A percentile compares a stretch with the other conserved stretches of the same genome.
Conservation (phyloP, 2,113 vertebrate species). For the Irena cyanogastra region DNA sequence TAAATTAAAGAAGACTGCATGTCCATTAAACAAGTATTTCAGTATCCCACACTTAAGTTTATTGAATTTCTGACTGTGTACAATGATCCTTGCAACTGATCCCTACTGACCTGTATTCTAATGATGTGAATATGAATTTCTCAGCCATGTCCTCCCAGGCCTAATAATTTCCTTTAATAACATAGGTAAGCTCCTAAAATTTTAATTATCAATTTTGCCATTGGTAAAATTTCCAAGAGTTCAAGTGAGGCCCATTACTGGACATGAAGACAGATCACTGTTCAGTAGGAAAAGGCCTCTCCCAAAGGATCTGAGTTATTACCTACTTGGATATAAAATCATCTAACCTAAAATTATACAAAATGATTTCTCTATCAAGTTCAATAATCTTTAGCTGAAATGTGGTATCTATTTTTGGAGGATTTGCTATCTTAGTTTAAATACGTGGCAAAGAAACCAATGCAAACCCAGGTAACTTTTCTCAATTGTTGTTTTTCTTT, state of each 20-base stretch:
- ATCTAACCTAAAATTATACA: not conserved
- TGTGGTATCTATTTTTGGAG: not conserved
- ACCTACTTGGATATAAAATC: not conserved
- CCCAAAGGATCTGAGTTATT: not conserved
- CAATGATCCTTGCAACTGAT: not conserved
- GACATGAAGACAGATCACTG: not conserved
- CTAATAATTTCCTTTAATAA: not conserved
- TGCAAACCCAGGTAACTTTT: not conserved
- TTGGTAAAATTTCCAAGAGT: not conserved
- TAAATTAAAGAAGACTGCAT: not conserved
- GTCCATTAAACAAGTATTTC: not conserved
- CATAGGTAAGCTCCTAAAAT: not conserved
- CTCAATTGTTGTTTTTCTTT: not conserved
- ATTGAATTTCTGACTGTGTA: not conserved
- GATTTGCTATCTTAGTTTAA: not conserved
- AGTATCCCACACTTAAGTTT: not conserved
- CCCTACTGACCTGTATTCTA: not conserved
- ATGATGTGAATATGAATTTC: not conserved
- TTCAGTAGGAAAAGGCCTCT: not conserved
- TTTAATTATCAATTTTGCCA: constrained; percentile 10
- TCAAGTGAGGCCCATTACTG: not conserved
- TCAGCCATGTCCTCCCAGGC: not conserved
- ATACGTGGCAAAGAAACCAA: not conserved
- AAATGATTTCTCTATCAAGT: not conserved
- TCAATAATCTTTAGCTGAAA: not conserved